These are phyloP conservation scores for Heliconius eleuchia DNA, from an alignment of 1,140 invertebrate genomes.

Conservation along the genomic window DNA sequence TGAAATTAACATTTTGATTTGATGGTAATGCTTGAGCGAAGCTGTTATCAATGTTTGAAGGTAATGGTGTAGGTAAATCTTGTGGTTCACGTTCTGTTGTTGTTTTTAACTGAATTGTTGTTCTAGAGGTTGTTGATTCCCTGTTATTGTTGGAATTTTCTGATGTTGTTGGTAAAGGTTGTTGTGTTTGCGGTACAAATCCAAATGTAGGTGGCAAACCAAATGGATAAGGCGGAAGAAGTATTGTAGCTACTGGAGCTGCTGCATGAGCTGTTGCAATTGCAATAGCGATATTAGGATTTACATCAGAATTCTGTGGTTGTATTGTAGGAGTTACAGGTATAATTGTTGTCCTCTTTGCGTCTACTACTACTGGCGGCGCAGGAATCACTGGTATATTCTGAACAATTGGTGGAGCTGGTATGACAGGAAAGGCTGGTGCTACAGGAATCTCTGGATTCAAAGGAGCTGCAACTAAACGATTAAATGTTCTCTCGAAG, in stretches of 20 bases:
- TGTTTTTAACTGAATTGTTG: conserved; percentile 45
- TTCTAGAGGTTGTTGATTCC: conserved; percentile 53
- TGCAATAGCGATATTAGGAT: conserved; percentile 71
- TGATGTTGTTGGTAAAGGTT: conserved; percentile 42
- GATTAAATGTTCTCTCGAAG: conserved; percentile 85
- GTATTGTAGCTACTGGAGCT: conserved; percentile 67
- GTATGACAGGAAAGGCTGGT: conserved; percentile 46
- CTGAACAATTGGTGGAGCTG: conserved; percentile 22
- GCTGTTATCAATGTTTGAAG: conserved; percentile 61
- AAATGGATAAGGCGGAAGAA: conserved; percentile 72
- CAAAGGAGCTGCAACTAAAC: conserved; percentile 65
- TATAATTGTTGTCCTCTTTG: conserved; percentile 41
- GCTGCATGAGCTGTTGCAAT: conserved; percentile 71
- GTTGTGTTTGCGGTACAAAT: conserved; percentile 53
- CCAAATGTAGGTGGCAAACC: conserved; percentile 61
- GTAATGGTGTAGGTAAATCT: conserved; percentile 55
- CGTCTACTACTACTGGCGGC: conserved; percentile 46
- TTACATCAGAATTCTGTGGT: conserved; percentile 35
- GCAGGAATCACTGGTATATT: conserved; percentile 45
- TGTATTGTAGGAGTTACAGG: conserved; percentile 44
- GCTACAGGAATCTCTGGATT: conserved; percentile 55
- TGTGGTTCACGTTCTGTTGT: conserved; percentile 46
- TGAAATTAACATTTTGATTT: conserved; percentile 67
- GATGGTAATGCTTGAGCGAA: conserved; percentile 66
- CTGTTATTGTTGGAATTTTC: conserved; percentile 50